These are phyloP conservation scores for Stenodema calcarata DNA, from an alignment of 2,888 invertebrate genomes.

Conservation along the genomic window DNA sequence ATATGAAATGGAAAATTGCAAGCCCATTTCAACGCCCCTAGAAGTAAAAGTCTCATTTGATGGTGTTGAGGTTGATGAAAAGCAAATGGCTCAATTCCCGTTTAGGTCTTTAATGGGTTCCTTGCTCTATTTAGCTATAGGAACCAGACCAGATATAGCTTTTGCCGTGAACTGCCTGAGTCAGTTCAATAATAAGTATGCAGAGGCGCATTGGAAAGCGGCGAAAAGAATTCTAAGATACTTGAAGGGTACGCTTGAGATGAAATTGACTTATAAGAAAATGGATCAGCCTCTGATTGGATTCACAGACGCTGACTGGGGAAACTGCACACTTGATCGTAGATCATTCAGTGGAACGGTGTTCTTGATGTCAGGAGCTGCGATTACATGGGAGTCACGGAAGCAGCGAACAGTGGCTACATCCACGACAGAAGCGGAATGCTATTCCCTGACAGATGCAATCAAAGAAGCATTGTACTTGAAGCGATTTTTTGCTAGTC, in stretches of 20 bases:
- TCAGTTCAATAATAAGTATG: conserved; percentile 7
- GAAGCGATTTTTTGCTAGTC: not conserved
- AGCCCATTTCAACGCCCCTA: conserved; percentile 25
- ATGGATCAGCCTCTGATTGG: not conserved
- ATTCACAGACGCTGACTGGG: conserved; percentile 1
- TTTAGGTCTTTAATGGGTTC: conserved; percentile 14
- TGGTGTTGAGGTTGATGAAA: not conserved
- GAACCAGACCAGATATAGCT: conserved; percentile 15
- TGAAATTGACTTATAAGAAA: not conserved
- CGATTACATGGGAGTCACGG: not conserved
- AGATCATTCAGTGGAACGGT: not conserved
- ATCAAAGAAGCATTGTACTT: not conserved
- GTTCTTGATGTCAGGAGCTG: not conserved
- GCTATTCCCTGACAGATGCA: not conserved
- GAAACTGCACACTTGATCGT: not conserved
- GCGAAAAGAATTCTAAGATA: not conserved
- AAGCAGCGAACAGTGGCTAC: conserved; percentile 18
- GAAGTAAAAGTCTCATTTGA: not conserved
- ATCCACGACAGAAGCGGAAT: conserved; percentile 16
- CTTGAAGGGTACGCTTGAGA: conserved; percentile 9
- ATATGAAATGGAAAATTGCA: conserved; percentile 50
- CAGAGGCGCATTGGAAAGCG: conserved; percentile 1
- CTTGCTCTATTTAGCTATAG: not conserved
- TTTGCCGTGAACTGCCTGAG: conserved; percentile 6
- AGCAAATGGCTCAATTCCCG: not conserved